Evolutionary conservation across 2,113 vertebrate species (phyloP), one percentile per base, ranked within the genome.

Genomic region (Perca schrenkii): DNA sequence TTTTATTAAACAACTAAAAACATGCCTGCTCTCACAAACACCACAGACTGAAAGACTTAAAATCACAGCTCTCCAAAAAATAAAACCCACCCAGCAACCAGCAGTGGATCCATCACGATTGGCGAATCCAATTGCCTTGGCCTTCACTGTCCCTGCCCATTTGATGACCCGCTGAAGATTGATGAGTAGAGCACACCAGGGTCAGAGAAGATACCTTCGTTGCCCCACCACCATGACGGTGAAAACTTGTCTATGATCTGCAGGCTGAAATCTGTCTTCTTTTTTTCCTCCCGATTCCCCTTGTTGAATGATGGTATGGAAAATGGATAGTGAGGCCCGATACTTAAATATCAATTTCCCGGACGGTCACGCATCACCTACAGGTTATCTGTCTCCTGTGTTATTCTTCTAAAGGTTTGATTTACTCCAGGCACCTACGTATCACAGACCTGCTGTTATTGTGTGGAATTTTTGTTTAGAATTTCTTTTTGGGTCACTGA

Each of bases 341-440:
- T 93, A 92, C 86, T 93, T 88, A 91, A 91, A 92, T 91, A 94
- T 94, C 90, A 87, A 87, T 92, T 91, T 93, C 79, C 82, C 62
- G 16, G 69, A 79, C 17, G 74, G 85, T 92, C 91, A 89, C 83
- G 80, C 89, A 84, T 90, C 83, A 86, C 79, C 82, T 85, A 22
- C 75, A 78, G 82, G 79, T 89, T 86, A 85, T 90, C 85, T 75
- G 79, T 87, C 79, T 88, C 60, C 76, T 70, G 28, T 89, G 74
- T 88, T 75, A 61, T 87, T 58, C 50, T 80, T 81, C 60, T 76
- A 22, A 43, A 70, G 43, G 36, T 50, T 70, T 83, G 66, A 77
- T 85, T 82, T 79, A 68, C 50, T 66, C 65, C 34, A 61, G 58
- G 12, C 69, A 79, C n/a, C 8, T 25, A 43, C 40, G 12, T 53